Conservation (phyloP, 2,888 invertebrate genomes). For the Epistrophella euchroma region DNA sequence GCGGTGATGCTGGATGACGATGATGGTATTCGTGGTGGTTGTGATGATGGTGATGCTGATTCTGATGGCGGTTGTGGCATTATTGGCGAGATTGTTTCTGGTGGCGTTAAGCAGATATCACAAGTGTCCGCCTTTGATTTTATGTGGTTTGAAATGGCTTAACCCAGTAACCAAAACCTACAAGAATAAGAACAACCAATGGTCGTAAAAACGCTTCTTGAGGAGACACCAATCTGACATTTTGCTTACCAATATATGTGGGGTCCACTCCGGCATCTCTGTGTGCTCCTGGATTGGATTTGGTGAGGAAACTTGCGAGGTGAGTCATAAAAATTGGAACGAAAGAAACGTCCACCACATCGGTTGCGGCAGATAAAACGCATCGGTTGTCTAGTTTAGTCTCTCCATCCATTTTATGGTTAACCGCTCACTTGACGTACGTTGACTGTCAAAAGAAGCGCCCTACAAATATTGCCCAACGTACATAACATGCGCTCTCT, state of each 20-base stretch:
- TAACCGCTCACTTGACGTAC: conserved; percentile 64
- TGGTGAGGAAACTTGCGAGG: conserved; percentile 50
- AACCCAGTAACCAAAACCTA: conserved; percentile 13
- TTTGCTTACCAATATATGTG: conserved; percentile 25
- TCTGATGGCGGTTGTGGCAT: conserved; percentile 9
- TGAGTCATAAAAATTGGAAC: conserved; percentile 63
- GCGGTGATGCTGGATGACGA: conserved; percentile 19
- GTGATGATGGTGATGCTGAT: conserved; percentile 20
- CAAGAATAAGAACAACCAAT: conserved; percentile 23
- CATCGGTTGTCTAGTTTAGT: conserved; percentile 30
- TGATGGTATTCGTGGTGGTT: conserved; percentile 25
- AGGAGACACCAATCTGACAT: conserved; percentile 57
- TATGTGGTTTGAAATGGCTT: conserved; percentile 53
- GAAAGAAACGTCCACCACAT: conserved; percentile 31
- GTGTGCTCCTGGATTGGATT: conserved; percentile 54
- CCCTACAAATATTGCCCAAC: conserved; percentile 1
- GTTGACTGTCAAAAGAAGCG: conserved; percentile 68
- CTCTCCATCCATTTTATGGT: conserved; percentile 10
- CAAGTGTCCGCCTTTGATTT: conserved; percentile 72
- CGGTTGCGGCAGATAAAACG: conserved; percentile 6
- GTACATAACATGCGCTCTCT: conserved; percentile 53
- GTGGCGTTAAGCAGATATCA: conserved; percentile 58
- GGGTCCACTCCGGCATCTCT: conserved; percentile 16
- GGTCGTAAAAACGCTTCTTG: conserved; percentile 65
- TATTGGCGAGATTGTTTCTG: conserved; percentile 51